Conservation (phyloP, 1,140 invertebrate genomes). For the Leptopilina boulardi region DNA sequence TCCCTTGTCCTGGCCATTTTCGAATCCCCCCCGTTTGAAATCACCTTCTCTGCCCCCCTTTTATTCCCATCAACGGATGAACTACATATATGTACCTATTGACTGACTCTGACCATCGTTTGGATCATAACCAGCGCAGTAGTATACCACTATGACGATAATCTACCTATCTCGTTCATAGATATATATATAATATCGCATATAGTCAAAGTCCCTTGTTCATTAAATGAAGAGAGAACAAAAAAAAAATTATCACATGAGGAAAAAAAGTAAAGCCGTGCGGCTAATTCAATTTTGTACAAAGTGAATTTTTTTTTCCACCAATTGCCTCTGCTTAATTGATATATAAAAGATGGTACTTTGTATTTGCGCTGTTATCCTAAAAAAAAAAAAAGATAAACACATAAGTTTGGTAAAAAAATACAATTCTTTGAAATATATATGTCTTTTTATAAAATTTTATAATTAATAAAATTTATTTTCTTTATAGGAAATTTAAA, state of each 20-base stretch:
- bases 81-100: slow-evolving; percentile 15
- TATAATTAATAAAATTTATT: no score
- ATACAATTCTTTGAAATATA: no score
- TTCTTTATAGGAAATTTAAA: no score
- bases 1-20: slow-evolving; percentile 46
- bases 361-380: no score
- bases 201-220: slow-evolving; percentile 8
- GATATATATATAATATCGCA: not conserved
- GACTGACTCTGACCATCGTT: slow-evolving; percentile 6
- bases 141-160: slow-evolving; percentile 23
- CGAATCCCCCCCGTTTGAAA: not conserved
- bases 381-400: no score
- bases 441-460: no score
- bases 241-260: not conserved
- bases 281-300: not conserved
- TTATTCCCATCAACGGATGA: slow-evolving; percentile 48
- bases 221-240: not conserved
- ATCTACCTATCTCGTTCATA: not conserved
- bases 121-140: not conserved
- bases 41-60: slow-evolving; percentile 47
- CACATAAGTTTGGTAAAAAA: no score
- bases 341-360: no score
- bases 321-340: not conserved
- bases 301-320: not conserved
- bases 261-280: not conserved